Conservation (phyloP, 2,113 vertebrate genomes). For the Atractosteus spatula region DNA sequence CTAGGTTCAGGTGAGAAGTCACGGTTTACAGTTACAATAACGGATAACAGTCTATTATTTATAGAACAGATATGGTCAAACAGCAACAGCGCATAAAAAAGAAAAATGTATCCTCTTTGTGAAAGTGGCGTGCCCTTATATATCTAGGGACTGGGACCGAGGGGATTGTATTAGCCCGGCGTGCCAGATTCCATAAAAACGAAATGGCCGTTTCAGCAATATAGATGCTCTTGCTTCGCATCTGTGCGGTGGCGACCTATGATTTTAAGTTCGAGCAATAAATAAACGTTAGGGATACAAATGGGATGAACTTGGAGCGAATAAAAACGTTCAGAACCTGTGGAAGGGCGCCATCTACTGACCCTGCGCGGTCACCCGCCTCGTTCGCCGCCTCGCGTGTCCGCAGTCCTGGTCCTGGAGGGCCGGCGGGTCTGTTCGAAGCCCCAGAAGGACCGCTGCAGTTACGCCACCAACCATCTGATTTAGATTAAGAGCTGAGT, state of each 20-base stretch:
- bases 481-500: not conserved
- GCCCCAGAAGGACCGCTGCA: no score
- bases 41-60: slow-evolving; percentile 8
- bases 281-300: not conserved
- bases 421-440: no score
- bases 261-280: not conserved
- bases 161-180: no score
- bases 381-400: not conserved
- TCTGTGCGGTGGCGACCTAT: not conserved
- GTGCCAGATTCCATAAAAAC: not conserved
- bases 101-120: not conserved
- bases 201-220: not conserved
- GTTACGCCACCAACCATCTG: no score
- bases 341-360: slow-evolving; percentile 3
- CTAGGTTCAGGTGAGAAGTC: no score
- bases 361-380: no score
- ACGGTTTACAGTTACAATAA: slow-evolving; percentile 7
- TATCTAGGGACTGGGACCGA: not conserved
- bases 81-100: not conserved
- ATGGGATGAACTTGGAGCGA: not conserved
- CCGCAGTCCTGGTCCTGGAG: not conserved
- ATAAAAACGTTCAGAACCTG: no score
- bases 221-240: not conserved
- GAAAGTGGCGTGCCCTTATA: not conserved
- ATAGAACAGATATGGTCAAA: not conserved